phyloP scores from a whole-genome alignment of 92 coral and sea anemone species.

The Palythoa heliodiscus region DNA sequence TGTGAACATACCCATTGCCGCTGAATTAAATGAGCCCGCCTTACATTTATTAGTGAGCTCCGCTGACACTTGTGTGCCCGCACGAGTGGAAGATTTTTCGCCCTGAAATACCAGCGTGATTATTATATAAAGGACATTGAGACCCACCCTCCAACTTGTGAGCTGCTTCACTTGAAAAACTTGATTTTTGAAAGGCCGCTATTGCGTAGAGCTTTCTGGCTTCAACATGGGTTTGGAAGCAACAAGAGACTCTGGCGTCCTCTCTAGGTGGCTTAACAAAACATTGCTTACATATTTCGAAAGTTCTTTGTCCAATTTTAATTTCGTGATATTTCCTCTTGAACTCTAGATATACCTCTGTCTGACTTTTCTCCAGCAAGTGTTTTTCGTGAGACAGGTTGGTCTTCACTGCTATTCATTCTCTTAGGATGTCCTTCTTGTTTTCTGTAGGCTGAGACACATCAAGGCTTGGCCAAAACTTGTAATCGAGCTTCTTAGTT shows the following conservation, averaged over 20 bases:
- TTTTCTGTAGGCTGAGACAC: slow-evolving; percentile 45
- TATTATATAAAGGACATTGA: no score
- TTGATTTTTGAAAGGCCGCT: no score
- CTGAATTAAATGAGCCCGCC: no score
- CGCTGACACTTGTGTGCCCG: no score
- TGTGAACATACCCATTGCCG: no score
- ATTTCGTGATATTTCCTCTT: slow-evolving; percentile 48
- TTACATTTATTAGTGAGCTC: no score
- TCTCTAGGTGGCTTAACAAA: slow-evolving; percentile 52
- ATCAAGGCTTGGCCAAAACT: slow-evolving; percentile 57
- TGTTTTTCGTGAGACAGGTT: slow-evolving; percentile 49
- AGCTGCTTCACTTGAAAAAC: slow-evolving; percentile 21
- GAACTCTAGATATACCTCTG: slow-evolving; percentile 56
- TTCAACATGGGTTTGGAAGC: slow-evolving; percentile 59
- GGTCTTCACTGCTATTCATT: slow-evolving; percentile 47
- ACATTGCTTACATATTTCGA: slow-evolving; percentile 64
- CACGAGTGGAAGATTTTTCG: no score
- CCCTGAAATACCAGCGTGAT: no score
- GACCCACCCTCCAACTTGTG: no score
- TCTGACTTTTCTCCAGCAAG: slow-evolving; percentile 49
- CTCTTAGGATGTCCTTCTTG: slow-evolving; percentile 43
- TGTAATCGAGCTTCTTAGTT: slow-evolving; percentile 32
- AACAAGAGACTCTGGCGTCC: no score
- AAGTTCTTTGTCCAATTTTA: slow-evolving; percentile 54
- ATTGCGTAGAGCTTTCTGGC: slow-evolving; percentile 52